phyloP scores from a whole-genome alignment of 2,113 vertebrate species.

The Naja naja region DNA sequence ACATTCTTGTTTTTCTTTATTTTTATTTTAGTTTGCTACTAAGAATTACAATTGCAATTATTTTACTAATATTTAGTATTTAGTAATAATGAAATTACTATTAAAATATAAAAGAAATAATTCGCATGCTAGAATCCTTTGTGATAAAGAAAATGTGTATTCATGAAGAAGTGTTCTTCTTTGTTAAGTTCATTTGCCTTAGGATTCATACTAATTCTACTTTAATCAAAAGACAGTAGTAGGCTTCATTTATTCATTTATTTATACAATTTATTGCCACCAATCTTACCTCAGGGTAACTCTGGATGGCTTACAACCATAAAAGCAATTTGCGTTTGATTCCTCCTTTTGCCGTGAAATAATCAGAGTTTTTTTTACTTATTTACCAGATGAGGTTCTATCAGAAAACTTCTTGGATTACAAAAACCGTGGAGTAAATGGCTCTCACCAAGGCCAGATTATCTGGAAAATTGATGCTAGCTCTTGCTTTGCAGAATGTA shows the following conservation, averaged over 20 bases:
- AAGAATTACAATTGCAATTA: neutral
- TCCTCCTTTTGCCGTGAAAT: neutral
- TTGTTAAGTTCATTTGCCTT: neutral
- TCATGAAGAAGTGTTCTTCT: neutral
- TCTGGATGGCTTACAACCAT: neutral
- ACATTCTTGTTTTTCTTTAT: neutral
- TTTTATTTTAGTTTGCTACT: neutral
- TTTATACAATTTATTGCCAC: neutral
- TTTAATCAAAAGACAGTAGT: slow-evolving; percentile 14
- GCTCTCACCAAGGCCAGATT: slow-evolving; percentile 93
- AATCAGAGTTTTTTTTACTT: neutral
- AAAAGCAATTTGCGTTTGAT: neutral
- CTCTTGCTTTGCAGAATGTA: slow-evolving; percentile 88
- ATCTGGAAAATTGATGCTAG: slow-evolving; percentile 94
- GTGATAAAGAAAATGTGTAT: neutral
- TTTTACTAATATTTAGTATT: neutral
- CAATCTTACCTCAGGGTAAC: neutral
- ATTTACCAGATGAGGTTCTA: slow-evolving; percentile 82
- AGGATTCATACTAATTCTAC: neutral
- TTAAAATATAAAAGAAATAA: neutral
- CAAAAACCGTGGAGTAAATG: slow-evolving; percentile 95
- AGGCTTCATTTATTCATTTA: neutral
- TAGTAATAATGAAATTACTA: neutral
- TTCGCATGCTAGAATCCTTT: neutral
- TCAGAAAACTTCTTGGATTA: slow-evolving; percentile 98